Evolutionary conservation across 92 coral and sea anemone species (phyloP).

Genomic region (Anthopleura xanthogrammica): DNA sequence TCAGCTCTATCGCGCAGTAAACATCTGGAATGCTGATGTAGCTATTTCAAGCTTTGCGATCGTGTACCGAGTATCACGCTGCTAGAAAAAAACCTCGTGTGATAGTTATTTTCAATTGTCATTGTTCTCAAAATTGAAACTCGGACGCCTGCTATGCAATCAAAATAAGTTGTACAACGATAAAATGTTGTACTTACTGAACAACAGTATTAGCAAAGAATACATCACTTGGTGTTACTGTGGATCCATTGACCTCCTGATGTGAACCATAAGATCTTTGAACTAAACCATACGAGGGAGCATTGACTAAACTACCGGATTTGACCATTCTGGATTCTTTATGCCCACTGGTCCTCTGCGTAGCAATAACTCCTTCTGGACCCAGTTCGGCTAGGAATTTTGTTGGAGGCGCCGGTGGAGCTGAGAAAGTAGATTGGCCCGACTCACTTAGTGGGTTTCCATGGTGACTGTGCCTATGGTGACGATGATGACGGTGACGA

Average conservation of each 20-base stretch:
- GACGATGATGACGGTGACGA: conserved; percentile 75
- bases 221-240: background rate
- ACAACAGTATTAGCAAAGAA: background rate
- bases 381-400: conserved; percentile 6
- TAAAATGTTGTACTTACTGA: background rate
- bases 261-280: conserved; percentile 18
- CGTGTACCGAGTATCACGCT: no score
- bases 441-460: conserved; percentile 77
- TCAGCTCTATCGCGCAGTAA: no score
- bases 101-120: background rate
- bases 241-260: background rate
- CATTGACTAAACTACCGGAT: background rate
- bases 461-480: conserved; percentile 74
- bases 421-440: conserved; percentile 75
- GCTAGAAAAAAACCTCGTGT: no score
- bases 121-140: no score
- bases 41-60: no score
- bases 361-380: conserved; percentile 1
- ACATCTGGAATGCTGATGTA: no score
- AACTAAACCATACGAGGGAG: background rate
- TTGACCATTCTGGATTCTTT: background rate
- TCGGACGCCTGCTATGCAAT: no score
- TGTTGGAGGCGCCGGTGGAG: conserved; percentile 64
- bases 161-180: no score
- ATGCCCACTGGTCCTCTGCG: conserved; percentile 2